Evolutionary conservation across 2,797 vertebrate species (phyloP).

Genomic region (Picus viridis): DNA sequence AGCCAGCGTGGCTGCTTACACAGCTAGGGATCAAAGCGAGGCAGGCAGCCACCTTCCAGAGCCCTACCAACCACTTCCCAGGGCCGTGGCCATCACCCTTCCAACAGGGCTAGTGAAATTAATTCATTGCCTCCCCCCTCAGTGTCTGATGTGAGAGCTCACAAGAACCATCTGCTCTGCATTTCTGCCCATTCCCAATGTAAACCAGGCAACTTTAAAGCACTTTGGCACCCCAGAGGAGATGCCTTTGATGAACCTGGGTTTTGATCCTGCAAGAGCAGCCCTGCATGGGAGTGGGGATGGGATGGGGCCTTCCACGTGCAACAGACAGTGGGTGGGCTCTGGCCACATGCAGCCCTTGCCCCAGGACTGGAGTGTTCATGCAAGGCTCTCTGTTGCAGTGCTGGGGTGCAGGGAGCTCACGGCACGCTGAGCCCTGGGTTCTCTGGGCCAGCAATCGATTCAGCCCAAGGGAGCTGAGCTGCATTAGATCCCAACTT

Average conservation of each 20-base stretch:
- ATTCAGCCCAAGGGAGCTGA: not conserved
- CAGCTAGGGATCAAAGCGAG: not conserved
- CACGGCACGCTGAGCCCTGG: not conserved
- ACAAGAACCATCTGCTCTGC: not conserved
- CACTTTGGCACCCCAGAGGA: not conserved
- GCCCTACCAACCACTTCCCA: not conserved
- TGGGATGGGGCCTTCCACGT: not conserved
- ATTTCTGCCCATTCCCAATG: not conserved
- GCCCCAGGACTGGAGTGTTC: not conserved
- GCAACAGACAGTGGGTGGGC: not conserved
- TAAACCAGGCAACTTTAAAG: not conserved
- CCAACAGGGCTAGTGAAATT: not conserved
- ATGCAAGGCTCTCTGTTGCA: rapidly evolving
- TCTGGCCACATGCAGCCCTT: not conserved
- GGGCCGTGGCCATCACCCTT: not conserved
- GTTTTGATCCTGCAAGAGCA: not conserved
- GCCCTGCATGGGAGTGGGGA: rapidly evolving
- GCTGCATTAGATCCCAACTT: not conserved
- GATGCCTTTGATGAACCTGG: not conserved
- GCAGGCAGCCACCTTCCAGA: not conserved
- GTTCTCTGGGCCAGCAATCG: rapidly evolving
- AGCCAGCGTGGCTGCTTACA: not conserved
- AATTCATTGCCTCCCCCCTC: not conserved
- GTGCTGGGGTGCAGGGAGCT: not conserved
- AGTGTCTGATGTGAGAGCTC: not conserved